A percentile compares a stretch with the other conserved stretches of the same genome.
Conservation (phyloP, 2,888 invertebrate genomes). For the Spisula solida region DNA sequence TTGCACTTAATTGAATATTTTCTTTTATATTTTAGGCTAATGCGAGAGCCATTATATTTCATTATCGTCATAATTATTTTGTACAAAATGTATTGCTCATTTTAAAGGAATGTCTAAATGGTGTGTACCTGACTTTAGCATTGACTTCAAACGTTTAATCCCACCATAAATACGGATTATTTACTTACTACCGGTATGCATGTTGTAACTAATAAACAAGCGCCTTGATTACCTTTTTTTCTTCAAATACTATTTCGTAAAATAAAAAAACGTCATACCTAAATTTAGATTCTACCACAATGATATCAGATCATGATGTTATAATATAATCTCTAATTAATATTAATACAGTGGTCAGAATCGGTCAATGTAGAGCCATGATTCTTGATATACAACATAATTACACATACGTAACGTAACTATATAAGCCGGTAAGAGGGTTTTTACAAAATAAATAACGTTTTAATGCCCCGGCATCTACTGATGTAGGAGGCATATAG, state of each 20-base stretch:
- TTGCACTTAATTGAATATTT: neutral
- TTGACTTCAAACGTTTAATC: neutral
- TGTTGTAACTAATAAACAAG: neutral
- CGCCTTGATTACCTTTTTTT: neutral
- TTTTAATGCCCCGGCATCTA: too few relatives aligned
- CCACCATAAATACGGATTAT: neutral
- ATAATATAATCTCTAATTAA: neutral
- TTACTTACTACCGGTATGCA: neutral
- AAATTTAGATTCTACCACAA: neutral
- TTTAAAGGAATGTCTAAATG: slow-evolving; percentile 1
- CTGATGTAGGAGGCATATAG: too few relatives aligned
- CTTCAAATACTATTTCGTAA: neutral
- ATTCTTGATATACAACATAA: too few relatives aligned
- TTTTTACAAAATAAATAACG: too few relatives aligned
- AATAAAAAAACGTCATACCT: neutral
- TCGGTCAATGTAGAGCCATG: too few relatives aligned
- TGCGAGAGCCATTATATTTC: neutral
- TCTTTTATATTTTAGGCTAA: neutral
- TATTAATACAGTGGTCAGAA: neutral
- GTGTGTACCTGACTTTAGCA: neutral
- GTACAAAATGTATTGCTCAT: slow-evolving; percentile 17
- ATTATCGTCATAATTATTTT: neutral
- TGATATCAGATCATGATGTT: neutral
- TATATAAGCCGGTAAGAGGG: too few relatives aligned
- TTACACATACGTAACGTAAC: too few relatives aligned